Conservation (phyloP, 37 sponge, comb jelly and placozoan genomes). For the Ephydatia muelleri region DNA sequence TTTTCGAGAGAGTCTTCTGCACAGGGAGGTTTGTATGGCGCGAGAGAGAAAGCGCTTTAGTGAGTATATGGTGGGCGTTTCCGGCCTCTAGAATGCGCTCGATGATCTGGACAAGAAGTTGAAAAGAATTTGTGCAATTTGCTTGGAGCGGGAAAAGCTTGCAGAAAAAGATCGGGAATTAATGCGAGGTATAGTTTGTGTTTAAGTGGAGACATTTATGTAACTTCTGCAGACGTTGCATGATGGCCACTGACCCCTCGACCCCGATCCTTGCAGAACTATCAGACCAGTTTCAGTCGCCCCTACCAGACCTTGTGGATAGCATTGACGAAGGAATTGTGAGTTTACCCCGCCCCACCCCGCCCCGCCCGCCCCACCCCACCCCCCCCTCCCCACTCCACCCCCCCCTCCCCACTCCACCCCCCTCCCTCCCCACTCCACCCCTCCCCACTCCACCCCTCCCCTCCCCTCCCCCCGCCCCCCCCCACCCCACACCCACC, state of each 20-base stretch:
- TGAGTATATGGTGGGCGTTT: slow-evolving; percentile 7
- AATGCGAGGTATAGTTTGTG: slow-evolving; percentile 15
- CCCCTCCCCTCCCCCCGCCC: too few species aligned
- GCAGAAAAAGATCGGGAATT: slow-evolving; percentile 44
- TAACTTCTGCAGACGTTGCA: not conserved
- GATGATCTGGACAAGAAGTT: slow-evolving; percentile 46
- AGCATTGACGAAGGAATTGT: slow-evolving; percentile 28
- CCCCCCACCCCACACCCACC: not conserved
- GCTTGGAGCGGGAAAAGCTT: slow-evolving; percentile 31
- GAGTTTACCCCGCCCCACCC: not conserved
- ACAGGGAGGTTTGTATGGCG: slow-evolving; percentile 50
- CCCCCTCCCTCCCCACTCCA: not conserved
- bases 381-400: not conserved
- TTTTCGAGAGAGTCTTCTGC: slow-evolving; percentile 25
- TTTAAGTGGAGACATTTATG: too few species aligned
- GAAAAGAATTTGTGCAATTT: slow-evolving; percentile 38
- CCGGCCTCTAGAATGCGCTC: slow-evolving; percentile 38
- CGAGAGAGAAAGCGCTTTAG: not conserved
- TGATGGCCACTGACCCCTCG: not conserved
- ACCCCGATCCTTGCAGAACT: slow-evolving; percentile 33
- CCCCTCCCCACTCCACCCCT: too few species aligned
- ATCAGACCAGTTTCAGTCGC: slow-evolving; percentile 54
- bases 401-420: not conserved
- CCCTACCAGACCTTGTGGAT: slow-evolving; percentile 19
- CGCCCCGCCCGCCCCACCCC: not conserved